Evolutionary conservation across 2,888 invertebrate genomes (phyloP), one percentile per base, ranked within the genome.

Genomic region (Cylindroiulus punctatus): DNA sequence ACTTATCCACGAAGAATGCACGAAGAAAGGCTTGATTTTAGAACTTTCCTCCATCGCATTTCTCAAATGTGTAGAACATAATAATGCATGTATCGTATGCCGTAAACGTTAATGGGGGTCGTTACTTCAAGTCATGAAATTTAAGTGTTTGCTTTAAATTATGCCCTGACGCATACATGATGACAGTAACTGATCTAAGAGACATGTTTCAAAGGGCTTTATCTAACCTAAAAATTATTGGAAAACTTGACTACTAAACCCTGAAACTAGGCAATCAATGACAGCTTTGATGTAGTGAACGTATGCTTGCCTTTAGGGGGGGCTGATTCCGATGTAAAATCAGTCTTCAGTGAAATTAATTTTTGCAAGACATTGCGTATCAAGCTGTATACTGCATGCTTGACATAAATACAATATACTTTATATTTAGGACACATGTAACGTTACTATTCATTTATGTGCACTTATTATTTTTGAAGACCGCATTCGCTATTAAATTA

Each of bases 1-100:
- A 65, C 65, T 65, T 65, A 65, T 65, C 65, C 65, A 65, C n/a
- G 65, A 26, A 5, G 65, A 65, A 65, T 65, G 65, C 26, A 65
- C 65, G 22, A 65, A 65, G 22, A 19, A n/a, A 52, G 57, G 22
- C 22, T 22, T 22, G 22, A 22, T 65, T 65, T 65, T 65, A 65
- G 22, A 8, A 5, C 22, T 26, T 65, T 65, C 10, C 57, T 65
- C 57, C 57, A 65, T 65, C 22, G 57, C 7, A 65, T 22, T 65
- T 12, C 12, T 26, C 10, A n/a, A 2, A 52, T 19, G 12, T n/a
- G n/a, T 4, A 52, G 17, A 52, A 52, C 19, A 52, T 52, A 19
- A n/a, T n/a, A 52, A 52, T n/a, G 5, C 57, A 1, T 22, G 5
- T 65, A n/a, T 10, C 2, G 22, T 1, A 52, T n/a, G 19, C 5